phyloP scores from a whole-genome alignment of 2,888 invertebrate genomes.

The Cerastis rubricosa region DNA sequence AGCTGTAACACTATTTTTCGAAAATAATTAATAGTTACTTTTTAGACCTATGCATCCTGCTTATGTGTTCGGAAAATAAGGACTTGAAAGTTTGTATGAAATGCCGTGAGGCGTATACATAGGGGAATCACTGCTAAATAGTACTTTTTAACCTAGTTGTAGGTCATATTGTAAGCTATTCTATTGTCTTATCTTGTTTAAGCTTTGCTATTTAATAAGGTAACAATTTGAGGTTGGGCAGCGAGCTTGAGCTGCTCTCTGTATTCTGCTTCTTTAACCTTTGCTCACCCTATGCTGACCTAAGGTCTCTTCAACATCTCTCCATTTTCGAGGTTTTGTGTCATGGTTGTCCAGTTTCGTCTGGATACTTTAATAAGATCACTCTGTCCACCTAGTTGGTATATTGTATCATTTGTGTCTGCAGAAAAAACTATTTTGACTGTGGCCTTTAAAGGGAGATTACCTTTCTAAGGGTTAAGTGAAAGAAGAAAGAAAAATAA shows the following conservation, averaged over 20 bases:
- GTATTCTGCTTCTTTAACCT: background rate
- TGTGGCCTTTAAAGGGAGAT: conserved; percentile 1
- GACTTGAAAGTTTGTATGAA: too few species aligned
- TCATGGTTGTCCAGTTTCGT: background rate
- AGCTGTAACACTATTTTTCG: too few species aligned
- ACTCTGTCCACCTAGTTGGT: background rate
- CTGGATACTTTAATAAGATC: background rate
- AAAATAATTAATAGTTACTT: too few species aligned
- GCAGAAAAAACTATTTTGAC: background rate
- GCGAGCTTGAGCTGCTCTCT: background rate
- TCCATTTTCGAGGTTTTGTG: background rate
- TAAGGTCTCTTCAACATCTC: background rate
- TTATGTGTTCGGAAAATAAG: too few species aligned
- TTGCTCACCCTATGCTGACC: background rate
- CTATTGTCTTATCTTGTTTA: background rate
- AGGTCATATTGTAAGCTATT: background rate
- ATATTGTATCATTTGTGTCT: background rate
- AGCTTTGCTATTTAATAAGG: background rate
- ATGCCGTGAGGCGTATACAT: too few species aligned
- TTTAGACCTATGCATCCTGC: too few species aligned
- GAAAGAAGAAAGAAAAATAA: too few species aligned
- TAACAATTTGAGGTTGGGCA: background rate
- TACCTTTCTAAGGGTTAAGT: background rate
- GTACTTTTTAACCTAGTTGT: background rate
- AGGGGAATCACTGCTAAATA: background rate